Evolutionary conservation across 2,888 invertebrate species (phyloP), one percentile per base, ranked within the genome.

Genomic region (Chorisops tibialis): DNA sequence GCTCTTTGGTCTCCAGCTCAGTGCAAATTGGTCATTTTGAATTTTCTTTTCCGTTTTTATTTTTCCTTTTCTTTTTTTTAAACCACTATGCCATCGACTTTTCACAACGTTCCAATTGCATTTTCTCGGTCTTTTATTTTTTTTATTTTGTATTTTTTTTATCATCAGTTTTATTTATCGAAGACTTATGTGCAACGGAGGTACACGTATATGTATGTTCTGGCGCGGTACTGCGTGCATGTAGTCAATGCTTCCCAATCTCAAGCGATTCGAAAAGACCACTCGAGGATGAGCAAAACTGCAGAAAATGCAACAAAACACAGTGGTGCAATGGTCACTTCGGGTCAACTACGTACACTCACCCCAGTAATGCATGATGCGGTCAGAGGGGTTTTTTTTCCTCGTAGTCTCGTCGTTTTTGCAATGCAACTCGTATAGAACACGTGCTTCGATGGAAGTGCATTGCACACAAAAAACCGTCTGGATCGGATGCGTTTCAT

Each of bases 281-380:
- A 21, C 56, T 43, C 19, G 43, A 45, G 45, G 56, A 56, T 41
- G 41, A 54, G 21, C 14, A 54, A 39, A 54, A 52, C 16, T 11
- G 30, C 22, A 11, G 21, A 47, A 18, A 56, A 35, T 45, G 56
- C 56, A 56, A 56, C 56, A 56, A 41, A 35, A 45, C 35, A n/a
- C 45, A 56, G 43, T 35, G 59, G 59, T 37, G 59, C 47, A 59
- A 59, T 59, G 59, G 59, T 48, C 59, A 59, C 21, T 59, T 48
- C 59, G 59, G 59, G 59, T 59, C 59, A 59, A 48, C 59, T 48
- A 59, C 59, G 59, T 59, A 48, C 59, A 59, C 38, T 59, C 59
- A 59, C 59, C 59, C 59, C 59, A 38, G 59, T 45, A 45, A 45
- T 56, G 45, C 56, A 56, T 56, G 45, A 56, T 24, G 45, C 18